These are phyloP conservation scores for Hyppa rectilinea DNA, from an alignment of 2,888 invertebrate genomes.

Conservation along the genomic window DNA sequence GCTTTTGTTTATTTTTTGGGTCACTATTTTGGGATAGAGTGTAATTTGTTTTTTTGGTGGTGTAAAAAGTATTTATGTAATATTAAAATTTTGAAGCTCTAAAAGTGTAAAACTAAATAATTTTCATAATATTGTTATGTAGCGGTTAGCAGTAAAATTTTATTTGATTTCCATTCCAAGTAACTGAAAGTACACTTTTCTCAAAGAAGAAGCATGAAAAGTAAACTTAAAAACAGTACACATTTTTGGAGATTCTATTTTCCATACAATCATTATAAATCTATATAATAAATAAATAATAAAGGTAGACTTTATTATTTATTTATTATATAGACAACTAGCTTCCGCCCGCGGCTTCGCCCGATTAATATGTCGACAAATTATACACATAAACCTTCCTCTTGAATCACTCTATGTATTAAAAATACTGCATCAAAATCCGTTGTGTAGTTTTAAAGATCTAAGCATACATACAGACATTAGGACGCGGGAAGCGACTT, in stretches of 20 bases:
- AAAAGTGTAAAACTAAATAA: too few relatives aligned
- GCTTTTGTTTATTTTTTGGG: conserved; percentile 21
- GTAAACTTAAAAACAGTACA: not conserved
- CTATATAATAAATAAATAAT: too few relatives aligned
- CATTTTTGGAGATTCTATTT: not conserved
- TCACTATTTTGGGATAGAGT: not conserved
- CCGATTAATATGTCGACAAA: too few relatives aligned
- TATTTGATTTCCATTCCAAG: not conserved
- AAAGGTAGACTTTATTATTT: too few relatives aligned
- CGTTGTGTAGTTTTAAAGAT: too few relatives aligned
- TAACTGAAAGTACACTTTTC: not conserved
- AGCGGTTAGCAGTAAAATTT: not conserved
- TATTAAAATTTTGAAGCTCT: not conserved
- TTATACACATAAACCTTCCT: too few relatives aligned
- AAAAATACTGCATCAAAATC: too few relatives aligned
- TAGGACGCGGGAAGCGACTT: too few relatives aligned
- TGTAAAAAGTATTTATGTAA: not conserved
- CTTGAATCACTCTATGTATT: too few relatives aligned
- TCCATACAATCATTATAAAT: not conserved
- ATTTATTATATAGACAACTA: too few relatives aligned
- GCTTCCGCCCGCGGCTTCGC: too few relatives aligned
- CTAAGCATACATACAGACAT: too few relatives aligned
- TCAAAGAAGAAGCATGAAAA: not conserved
- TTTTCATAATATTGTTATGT: not conserved
- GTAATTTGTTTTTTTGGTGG: not conserved